A percentile compares a stretch with the other conserved stretches of the same genome.
These are phyloP conservation scores for Dermolepida albohirtum DNA, from an alignment of 2,888 invertebrate genomes.

Conservation along the genomic window DNA sequence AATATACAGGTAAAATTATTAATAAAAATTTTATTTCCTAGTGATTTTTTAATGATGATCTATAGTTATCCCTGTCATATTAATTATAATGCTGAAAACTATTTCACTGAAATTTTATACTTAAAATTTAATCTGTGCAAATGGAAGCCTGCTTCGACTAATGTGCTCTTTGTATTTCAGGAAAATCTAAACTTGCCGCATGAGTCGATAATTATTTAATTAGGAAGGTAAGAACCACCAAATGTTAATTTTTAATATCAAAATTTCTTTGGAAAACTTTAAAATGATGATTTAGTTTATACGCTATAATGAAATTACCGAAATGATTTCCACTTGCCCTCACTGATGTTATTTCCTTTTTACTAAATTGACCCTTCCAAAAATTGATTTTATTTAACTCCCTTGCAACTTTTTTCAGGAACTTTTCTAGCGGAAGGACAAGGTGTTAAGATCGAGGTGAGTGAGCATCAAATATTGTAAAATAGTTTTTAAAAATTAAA, in stretches of 20 bases:
- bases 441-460: too few species aligned
- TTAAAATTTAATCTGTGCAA: not conserved
- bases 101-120: not conserved
- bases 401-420: too few species aligned
- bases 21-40: too few species aligned
- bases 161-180: not conserved
- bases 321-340: conserved; percentile 44
- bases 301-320: conserved; percentile 43
- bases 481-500: too few species aligned
- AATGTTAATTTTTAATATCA: not conserved
- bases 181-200: too few species aligned
- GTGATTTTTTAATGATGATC: conserved; percentile 36
- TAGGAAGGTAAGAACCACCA: too few species aligned
- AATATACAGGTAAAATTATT: too few species aligned
- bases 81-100: conserved; percentile 1
- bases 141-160: not conserved
- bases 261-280: conserved; percentile 1
- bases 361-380: too few species aligned
- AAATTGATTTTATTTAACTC: too few species aligned
- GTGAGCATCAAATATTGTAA: too few species aligned
- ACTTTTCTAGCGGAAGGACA: too few species aligned
- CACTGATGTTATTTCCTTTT: conserved; percentile 32
- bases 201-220: too few species aligned
- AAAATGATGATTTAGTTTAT: conserved; percentile 40
- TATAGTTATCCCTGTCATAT: conserved; percentile 47